These are phyloP conservation scores for Trichogramma evanescens DNA, from an alignment of 2,888 invertebrate genomes.

Conservation along the genomic window DNA sequence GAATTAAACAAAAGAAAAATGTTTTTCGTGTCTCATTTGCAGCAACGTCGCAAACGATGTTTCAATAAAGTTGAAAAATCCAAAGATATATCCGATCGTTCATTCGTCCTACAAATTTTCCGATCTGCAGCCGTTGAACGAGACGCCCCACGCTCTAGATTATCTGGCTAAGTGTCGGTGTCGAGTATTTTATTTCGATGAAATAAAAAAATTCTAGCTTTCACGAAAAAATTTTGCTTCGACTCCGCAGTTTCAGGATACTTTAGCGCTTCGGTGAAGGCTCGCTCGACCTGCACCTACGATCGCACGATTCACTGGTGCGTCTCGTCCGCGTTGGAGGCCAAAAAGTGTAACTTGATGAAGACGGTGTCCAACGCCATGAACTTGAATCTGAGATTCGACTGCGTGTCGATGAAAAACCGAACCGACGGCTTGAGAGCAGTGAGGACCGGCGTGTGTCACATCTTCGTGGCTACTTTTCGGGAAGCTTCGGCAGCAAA, in stretches of 20 bases:
- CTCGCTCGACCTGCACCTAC: slow-evolving; percentile 36
- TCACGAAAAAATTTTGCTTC: not conserved
- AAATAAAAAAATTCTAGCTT: not conserved
- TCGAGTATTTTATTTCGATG: not conserved
- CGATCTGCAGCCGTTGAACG: slow-evolving; percentile 38
- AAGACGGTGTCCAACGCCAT: slow-evolving; percentile 66
- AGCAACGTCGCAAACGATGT: slow-evolving; percentile 7
- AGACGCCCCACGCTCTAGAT: not conserved
- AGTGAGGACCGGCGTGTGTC: slow-evolving; percentile 57
- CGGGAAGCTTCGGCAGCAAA: slow-evolving; percentile 64
- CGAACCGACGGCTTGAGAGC: slow-evolving; percentile 63
- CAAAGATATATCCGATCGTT: not conserved
- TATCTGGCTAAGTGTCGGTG: not conserved
- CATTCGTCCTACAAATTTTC: slow-evolving; percentile 11
- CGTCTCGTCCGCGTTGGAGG: slow-evolving; percentile 61
- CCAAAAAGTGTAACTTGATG: slow-evolving; percentile 72
- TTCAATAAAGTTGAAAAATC: not conserved
- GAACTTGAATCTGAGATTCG: slow-evolving; percentile 70
- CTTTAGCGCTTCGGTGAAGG: slow-evolving; percentile 34
- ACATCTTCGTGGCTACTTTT: slow-evolving; percentile 65
- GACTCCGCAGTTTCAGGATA: slow-evolving; percentile 40
- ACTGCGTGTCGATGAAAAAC: slow-evolving; percentile 61
- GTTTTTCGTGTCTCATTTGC: not conserved
- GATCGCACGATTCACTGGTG: slow-evolving; percentile 50
- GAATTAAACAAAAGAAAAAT: not conserved